Percentiles rank a stretch among this genome's conserved stretches.
Conservation (phyloP, 1,140 invertebrate species). For the Hyphantria cunea region DNA sequence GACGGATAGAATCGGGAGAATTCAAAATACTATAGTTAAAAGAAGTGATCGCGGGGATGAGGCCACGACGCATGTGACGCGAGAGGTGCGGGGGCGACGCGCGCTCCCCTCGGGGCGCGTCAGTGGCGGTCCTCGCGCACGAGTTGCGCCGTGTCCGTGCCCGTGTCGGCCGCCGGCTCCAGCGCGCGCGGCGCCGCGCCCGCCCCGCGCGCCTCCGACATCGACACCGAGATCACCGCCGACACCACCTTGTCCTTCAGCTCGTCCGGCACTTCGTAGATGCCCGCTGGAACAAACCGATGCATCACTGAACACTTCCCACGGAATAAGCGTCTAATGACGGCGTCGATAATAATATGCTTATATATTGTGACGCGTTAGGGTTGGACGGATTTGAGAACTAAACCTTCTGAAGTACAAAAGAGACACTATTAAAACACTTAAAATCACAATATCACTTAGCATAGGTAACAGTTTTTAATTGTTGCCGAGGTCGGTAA, state of each 20-base stretch:
- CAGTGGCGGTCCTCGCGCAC: constrained; percentile 90
- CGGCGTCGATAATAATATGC: no score
- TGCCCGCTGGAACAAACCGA: constrained; percentile 79
- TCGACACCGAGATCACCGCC: constrained; percentile 90
- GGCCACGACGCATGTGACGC: background rate
- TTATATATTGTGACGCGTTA: no score
- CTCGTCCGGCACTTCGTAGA: constrained; percentile 91
- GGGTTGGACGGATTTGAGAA: no score
- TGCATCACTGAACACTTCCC: no score
- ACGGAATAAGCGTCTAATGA: no score
- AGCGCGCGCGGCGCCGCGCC: constrained; percentile 56
- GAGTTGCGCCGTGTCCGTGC: constrained; percentile 92
- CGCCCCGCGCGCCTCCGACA: constrained; percentile 74
- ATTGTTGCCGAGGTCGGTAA: no score
- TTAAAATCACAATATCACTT: no score
- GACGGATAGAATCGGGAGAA: constrained; percentile 37
- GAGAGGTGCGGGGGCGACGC: background rate
- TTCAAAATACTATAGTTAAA: constrained; percentile 25
- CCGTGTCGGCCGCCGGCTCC: constrained; percentile 87
- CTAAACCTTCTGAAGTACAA: no score
- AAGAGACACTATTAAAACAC: no score
- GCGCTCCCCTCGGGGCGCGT: background rate
- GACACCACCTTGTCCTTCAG: constrained; percentile 86
- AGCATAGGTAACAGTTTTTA: no score
- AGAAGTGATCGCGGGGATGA: background rate